phyloP scores from a whole-genome alignment of 2,113 vertebrate species.

The Saguinus imperator region DNA sequence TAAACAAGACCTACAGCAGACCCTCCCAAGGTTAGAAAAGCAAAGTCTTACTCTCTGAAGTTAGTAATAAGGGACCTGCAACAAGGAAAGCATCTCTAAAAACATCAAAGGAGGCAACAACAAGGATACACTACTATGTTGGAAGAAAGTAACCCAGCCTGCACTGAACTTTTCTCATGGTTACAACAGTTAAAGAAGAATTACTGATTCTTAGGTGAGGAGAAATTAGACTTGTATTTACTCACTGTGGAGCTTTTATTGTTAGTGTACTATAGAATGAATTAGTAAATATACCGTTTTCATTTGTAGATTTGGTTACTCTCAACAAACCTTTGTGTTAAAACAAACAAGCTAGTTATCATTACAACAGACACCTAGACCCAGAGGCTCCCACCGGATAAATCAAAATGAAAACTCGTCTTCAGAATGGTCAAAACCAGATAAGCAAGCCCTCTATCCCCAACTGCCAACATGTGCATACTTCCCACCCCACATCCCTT shows the following conservation, averaged over 20 bases:
- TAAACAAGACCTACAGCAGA: neutral
- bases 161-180: neutral
- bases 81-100: neutral
- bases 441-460: neutral
- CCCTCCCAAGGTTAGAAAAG: neutral
- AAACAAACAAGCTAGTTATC: neutral
- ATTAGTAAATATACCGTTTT: neutral
- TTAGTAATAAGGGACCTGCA: neutral
- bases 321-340: conserved; percentile 27
- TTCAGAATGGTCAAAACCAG: neutral
- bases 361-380: neutral
- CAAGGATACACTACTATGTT: neutral
- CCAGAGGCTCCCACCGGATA: neutral
- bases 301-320: neutral
- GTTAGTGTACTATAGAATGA: neutral
- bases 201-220: neutral
- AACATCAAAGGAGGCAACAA: neutral
- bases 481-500: neutral
- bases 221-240: neutral
- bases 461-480: neutral
- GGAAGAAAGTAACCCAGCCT: neutral
- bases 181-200: neutral
- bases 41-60: neutral
- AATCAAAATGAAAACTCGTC: conserved; percentile 33
- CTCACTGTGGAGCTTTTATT: neutral